These are phyloP conservation scores for Steinernema hermaphroditum DNA, from an alignment of 2,888 invertebrate species.

Conservation along the genomic window DNA sequence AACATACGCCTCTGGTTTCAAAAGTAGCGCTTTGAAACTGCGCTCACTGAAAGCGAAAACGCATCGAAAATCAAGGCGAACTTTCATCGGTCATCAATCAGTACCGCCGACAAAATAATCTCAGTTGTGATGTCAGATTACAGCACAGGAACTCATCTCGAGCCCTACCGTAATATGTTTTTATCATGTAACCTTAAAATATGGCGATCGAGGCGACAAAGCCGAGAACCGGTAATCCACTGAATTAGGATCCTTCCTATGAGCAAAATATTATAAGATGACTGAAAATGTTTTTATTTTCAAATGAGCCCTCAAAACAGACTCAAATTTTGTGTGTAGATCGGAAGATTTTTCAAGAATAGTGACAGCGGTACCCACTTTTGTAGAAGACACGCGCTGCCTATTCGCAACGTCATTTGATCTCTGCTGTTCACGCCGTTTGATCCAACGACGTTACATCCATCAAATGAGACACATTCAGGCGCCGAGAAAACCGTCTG, in stretches of 20 bases:
- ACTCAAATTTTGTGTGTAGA: too few relatives aligned
- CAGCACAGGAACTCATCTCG: background rate
- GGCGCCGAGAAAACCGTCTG: constrained; percentile 8
- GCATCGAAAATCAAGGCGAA: background rate
- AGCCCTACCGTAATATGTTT: constrained; percentile 3
- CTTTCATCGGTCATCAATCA: constrained; percentile 21
- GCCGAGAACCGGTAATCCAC: too few relatives aligned
- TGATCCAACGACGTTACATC: constrained; percentile 1
- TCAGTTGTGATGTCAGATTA: background rate
- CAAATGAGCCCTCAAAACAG: too few relatives aligned
- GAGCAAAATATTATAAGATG: too few relatives aligned
- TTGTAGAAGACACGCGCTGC: background rate
- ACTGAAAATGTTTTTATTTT: too few relatives aligned
- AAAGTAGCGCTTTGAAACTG: background rate
- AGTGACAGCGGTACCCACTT: too few relatives aligned
- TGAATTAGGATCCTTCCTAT: too few relatives aligned
- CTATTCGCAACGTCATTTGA: constrained; percentile 22
- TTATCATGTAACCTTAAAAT: background rate
- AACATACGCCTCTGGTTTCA: background rate
- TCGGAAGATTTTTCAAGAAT: too few relatives aligned
- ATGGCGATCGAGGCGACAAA: too few relatives aligned
- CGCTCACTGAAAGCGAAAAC: background rate
- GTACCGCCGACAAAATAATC: background rate
- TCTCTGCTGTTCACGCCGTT: constrained; percentile 8
- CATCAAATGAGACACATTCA: background rate